These are phyloP conservation scores for Oreohelix idahoensis DNA, from an alignment of 1,140 invertebrate genomes.

Conservation along the genomic window DNA sequence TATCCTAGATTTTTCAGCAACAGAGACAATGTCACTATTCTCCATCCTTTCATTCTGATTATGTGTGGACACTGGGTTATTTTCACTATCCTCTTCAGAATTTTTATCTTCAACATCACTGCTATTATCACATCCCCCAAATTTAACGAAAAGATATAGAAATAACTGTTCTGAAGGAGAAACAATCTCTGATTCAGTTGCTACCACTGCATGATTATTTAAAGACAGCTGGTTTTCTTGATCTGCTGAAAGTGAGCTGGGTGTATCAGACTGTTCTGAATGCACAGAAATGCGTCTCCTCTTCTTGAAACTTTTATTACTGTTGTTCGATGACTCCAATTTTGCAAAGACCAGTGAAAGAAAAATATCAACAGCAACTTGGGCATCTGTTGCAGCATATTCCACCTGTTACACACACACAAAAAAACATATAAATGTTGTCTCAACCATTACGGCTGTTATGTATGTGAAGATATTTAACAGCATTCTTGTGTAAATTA, in stretches of 20 bases:
- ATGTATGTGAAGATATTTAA: too few relatives aligned
- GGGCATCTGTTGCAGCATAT: conserved; percentile 84
- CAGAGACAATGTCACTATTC: background rate
- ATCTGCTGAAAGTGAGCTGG: background rate
- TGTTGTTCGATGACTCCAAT: conserved; percentile 16
- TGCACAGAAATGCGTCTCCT: background rate
- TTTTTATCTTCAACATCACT: background rate
- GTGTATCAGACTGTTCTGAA: background rate
- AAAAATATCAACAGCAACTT: conserved; percentile 81
- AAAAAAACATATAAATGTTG: background rate
- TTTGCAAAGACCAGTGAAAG: conserved; percentile 59
- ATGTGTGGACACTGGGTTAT: background rate
- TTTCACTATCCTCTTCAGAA: background rate
- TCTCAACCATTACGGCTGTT: too few relatives aligned
- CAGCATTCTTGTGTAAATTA: too few relatives aligned
- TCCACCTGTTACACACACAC: conserved; percentile 75
- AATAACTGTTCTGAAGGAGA: background rate
- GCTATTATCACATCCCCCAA: background rate
- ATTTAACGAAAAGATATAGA: background rate
- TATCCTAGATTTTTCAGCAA: background rate
- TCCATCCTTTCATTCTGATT: background rate
- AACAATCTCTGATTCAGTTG: background rate
- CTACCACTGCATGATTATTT: background rate
- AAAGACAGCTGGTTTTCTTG: background rate
- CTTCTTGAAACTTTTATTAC: background rate